Conservation (phyloP, 1,140 invertebrate genomes). For the Asobara japonica region DNA sequence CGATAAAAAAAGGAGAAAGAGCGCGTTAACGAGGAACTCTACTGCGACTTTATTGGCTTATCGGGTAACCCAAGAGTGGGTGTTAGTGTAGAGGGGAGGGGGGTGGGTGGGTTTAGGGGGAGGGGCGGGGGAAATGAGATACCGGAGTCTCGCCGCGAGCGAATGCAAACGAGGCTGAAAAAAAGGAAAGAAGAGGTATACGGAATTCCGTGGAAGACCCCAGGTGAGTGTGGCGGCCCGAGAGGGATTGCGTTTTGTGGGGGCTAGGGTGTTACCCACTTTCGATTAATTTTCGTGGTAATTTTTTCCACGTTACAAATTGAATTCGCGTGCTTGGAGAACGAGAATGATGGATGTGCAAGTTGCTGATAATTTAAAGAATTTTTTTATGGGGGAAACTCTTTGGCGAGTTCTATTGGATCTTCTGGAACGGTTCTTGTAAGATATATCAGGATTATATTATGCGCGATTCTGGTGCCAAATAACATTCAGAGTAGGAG, state of each 20-base stretch:
- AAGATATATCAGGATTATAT: too few species aligned
- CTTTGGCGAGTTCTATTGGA: too few species aligned
- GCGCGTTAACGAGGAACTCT: slow-evolving; percentile 39
- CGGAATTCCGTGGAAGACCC: slow-evolving; percentile 10
- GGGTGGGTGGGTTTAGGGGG: background rate
- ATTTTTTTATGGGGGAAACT: too few species aligned
- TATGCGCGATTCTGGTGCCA: too few species aligned
- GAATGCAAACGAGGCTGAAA: slow-evolving; percentile 7
- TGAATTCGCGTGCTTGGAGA: background rate
- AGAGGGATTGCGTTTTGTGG: background rate
- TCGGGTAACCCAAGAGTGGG: slow-evolving; percentile 30
- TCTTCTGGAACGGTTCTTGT: too few species aligned
- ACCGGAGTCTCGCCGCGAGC: slow-evolving; percentile 5
- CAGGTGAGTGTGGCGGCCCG: background rate
- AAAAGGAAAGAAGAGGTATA: background rate
- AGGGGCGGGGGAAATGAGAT: background rate
- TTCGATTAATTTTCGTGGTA: background rate
- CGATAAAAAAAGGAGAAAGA: slow-evolving; percentile 28
- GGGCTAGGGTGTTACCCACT: background rate
- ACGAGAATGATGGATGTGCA: too few species aligned
- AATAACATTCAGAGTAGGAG: too few species aligned
- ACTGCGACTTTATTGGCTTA: slow-evolving; percentile 43
- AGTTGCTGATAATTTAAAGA: too few species aligned
- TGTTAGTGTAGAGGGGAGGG: slow-evolving; percentile 9
- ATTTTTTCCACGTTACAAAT: background rate